Evolutionary conservation across 2,113 vertebrate species (phyloP).

Genomic region (Triplophysa siluroides): DNA sequence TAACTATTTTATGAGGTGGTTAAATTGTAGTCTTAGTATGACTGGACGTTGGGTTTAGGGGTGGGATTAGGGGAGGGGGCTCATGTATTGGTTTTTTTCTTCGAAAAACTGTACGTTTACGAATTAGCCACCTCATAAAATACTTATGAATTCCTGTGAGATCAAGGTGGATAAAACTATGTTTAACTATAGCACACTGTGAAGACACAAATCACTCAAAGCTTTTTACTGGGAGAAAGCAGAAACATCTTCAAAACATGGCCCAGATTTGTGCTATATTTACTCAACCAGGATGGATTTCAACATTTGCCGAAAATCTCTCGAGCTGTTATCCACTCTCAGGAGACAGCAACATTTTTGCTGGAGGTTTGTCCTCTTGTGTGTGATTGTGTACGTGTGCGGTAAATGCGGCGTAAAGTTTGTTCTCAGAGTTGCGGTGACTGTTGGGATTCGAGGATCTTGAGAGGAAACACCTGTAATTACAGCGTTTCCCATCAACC

Average conservation of each 20-base stretch:
- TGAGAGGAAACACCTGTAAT: conserved; percentile 22
- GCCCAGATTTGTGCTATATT: conserved; percentile 33
- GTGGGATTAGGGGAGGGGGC: no score
- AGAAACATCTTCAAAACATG: conserved; percentile 14
- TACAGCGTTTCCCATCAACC: conserved; percentile 7
- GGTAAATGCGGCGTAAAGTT: not conserved
- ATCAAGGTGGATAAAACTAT: no score
- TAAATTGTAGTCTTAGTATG: no score
- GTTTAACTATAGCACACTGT: not conserved
- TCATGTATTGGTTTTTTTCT: no score
- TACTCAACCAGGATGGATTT: conserved; percentile 14
- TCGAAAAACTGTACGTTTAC: no score
- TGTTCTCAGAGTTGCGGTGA: not conserved
- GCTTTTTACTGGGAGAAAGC: not conserved
- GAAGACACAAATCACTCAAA: not conserved
- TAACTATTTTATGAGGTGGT: no score
- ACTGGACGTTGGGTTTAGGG: no score
- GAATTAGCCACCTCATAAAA: no score
- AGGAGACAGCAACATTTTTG: not conserved
- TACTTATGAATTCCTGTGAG: no score
- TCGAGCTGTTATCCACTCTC: conserved; percentile 14
- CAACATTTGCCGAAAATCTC: conserved; percentile 24
- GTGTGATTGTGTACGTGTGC: not conserved
- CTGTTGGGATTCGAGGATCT: conserved; percentile 7
- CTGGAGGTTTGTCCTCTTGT: not conserved